A percentile compares a stretch with the other conserved stretches of the same genome.
Conservation (phyloP, 2,888 invertebrate species). For the Teinopalpus imperialis region DNA sequence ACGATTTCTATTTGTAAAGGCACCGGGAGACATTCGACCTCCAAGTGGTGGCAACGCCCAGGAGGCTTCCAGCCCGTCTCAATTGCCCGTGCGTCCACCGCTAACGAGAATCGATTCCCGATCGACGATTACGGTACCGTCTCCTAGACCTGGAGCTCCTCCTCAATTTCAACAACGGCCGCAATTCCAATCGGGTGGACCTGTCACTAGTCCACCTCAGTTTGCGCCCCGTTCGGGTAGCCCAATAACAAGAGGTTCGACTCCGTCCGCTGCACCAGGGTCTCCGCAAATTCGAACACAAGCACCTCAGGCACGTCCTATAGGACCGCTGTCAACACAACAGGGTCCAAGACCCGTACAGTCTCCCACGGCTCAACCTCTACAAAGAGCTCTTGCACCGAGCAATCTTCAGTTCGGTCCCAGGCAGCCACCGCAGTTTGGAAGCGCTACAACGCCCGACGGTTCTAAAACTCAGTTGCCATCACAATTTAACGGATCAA, state of each 20-base stretch:
- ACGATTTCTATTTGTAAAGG: slow-evolving; percentile 59
- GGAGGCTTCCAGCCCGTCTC: slow-evolving; percentile 47
- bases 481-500: slow-evolving; percentile 52
- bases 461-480: slow-evolving; percentile 46
- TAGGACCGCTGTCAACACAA: slow-evolving; percentile 64
- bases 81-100: slow-evolving; percentile 57
- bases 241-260: slow-evolving; percentile 52
- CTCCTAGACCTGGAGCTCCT: slow-evolving; percentile 51
- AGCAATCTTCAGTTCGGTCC: slow-evolving; percentile 76
- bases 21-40: slow-evolving; percentile 59
- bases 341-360: slow-evolving; percentile 58
- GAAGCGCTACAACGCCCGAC: slow-evolving; percentile 61
- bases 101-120: slow-evolving; percentile 66
- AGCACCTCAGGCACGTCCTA: slow-evolving; percentile 54
- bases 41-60: slow-evolving; percentile 51
- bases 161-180: slow-evolving; percentile 57
- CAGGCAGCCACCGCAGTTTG: slow-evolving; percentile 61
- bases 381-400: slow-evolving; percentile 70
- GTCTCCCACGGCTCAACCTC: slow-evolving; percentile 52
- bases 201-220: slow-evolving; percentile 57
- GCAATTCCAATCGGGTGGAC: slow-evolving; percentile 72
- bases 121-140: slow-evolving; percentile 56
- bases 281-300: slow-evolving; percentile 53
- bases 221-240: slow-evolving; percentile 58
- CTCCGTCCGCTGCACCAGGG: slow-evolving; percentile 50